phyloP scores from a whole-genome alignment of 1,140 invertebrate species.

The Aleiodes sp. region DNA sequence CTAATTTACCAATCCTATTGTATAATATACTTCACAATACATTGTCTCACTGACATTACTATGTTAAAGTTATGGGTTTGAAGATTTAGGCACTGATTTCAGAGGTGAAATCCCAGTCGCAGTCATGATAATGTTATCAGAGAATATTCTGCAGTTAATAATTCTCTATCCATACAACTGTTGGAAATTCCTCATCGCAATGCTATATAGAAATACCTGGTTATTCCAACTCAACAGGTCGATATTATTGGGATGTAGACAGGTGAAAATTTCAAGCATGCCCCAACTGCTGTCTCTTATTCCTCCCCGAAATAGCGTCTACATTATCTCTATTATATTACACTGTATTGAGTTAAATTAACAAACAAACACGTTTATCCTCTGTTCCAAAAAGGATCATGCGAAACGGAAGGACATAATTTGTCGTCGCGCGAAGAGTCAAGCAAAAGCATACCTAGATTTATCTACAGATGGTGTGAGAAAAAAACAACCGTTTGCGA shows the following conservation, averaged over 20 bases:
- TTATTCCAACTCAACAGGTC: constrained; percentile 7
- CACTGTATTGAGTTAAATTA: background rate
- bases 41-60: background rate
- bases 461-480: background rate
- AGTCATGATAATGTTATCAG: background rate
- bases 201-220: background rate
- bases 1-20: no score
- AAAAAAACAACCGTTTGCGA: no score
- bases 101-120: background rate
- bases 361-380: no score
- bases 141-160: background rate
- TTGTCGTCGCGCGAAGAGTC: no score
- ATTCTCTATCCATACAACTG: background rate
- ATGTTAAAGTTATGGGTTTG: no score
- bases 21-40: no score
- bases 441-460: background rate
- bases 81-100: background rate
- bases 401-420: no score
- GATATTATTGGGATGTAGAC: constrained; percentile 13
- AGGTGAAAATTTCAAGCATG: constrained; percentile 5
- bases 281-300: background rate
- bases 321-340: background rate
- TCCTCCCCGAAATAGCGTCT: background rate
- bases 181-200: constrained; percentile 1
- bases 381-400: no score